A percentile compares a stretch with the other conserved stretches of the same genome.
These are phyloP conservation scores for Suillia variegata DNA, from an alignment of 2,888 invertebrate genomes.

Conservation along the genomic window DNA sequence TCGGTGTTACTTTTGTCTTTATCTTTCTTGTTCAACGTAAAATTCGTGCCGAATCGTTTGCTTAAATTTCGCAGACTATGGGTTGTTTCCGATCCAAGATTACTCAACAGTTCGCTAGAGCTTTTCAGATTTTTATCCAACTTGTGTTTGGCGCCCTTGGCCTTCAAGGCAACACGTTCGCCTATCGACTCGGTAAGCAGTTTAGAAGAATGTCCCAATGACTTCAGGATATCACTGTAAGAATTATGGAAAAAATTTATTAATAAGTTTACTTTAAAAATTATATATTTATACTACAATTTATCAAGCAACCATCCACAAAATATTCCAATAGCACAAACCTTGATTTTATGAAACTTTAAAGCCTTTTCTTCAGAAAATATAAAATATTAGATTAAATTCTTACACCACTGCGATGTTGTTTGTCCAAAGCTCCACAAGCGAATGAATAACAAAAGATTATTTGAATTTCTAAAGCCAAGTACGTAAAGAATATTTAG, in stretches of 20 bases:
- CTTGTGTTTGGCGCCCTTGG: conserved; percentile 57
- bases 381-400: no score
- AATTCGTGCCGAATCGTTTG: conserved; percentile 50
- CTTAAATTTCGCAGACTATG: conserved; percentile 51
- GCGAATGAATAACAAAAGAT: no score
- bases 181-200: conserved; percentile 57
- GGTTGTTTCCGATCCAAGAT: conserved; percentile 50
- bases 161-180: conserved; percentile 56
- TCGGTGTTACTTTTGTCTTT: conserved; percentile 21
- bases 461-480: no score
- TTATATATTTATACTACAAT: no score
- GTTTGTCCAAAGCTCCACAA: no score
- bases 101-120: conserved; percentile 53
- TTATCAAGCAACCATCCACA: no score
- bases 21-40: conserved; percentile 41
- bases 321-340: no score
- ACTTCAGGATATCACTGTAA: conserved; percentile 55
- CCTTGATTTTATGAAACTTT: no score
- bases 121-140: conserved; percentile 57
- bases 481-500: no score
- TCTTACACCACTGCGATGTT: no score
- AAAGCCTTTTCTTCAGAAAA: no score
- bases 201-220: conserved; percentile 58
- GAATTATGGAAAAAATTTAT: not conserved
- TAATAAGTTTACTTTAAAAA: not conserved